These are phyloP conservation scores for Hypomecis atomaria DNA, from an alignment of 2,888 invertebrate genomes.

Conservation along the genomic window DNA sequence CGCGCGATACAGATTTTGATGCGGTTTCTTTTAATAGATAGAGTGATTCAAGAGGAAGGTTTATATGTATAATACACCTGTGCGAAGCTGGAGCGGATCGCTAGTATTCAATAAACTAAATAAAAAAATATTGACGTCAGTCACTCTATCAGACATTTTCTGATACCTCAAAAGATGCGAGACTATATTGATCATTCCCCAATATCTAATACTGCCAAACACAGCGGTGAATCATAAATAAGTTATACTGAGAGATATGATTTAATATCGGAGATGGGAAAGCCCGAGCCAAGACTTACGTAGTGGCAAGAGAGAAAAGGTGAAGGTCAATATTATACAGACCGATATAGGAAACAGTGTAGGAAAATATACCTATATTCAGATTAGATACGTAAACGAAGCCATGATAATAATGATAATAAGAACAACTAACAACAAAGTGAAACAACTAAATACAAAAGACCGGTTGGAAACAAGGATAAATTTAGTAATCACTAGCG, in stretches of 20 bases:
- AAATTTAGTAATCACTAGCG: background rate
- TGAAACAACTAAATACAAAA: slow-evolving; percentile 17
- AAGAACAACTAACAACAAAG: background rate
- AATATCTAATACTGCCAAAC: slow-evolving; percentile 18
- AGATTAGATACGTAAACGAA: background rate
- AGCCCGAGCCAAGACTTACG: slow-evolving; percentile 26
- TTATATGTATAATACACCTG: no score
- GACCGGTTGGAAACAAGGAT: slow-evolving; percentile 1
- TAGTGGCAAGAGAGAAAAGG: slow-evolving; percentile 27
- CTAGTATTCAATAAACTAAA: slow-evolving; percentile 5
- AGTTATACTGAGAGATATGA: slow-evolving; percentile 13
- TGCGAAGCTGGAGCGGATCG: no score
- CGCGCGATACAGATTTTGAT: no score
- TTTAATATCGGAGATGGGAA: slow-evolving; percentile 23
- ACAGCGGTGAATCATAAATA: slow-evolving; percentile 9
- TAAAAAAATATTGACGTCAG: slow-evolving; percentile 5
- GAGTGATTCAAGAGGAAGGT: no score
- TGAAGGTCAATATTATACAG: slow-evolving; percentile 19
- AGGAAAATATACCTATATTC: background rate
- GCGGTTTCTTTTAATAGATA: no score
- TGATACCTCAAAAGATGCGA: slow-evolving; percentile 7
- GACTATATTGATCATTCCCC: slow-evolving; percentile 8
- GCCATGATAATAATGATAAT: background rate
- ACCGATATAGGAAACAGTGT: slow-evolving; percentile 6
- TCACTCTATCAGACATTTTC: slow-evolving; percentile 3